These are phyloP conservation scores for Drosophila orosa DNA, from an alignment of 1,140 invertebrate species.

Conservation along the genomic window DNA sequence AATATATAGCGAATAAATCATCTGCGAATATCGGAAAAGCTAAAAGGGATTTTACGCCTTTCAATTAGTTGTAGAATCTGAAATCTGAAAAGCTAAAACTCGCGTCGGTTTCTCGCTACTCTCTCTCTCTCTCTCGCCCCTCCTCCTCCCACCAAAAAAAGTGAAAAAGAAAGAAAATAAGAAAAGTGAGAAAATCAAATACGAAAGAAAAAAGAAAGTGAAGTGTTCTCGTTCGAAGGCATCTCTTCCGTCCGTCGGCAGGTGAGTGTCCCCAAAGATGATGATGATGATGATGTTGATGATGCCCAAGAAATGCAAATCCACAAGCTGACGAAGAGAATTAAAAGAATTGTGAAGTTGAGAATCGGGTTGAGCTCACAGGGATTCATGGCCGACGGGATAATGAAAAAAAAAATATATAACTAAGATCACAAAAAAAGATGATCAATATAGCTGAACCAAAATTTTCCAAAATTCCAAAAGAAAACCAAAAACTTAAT, in stretches of 20 bases:
- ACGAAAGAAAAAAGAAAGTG: constrained; percentile 43
- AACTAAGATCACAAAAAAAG: constrained; percentile 12
- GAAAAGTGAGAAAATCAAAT: constrained; percentile 38
- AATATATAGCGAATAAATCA: too few relatives aligned
- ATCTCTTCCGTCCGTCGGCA: constrained; percentile 71
- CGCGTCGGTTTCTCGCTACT: constrained; percentile 48
- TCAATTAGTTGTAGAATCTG: constrained; percentile 47
- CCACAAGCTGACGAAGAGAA: constrained; percentile 66
- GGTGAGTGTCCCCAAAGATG: constrained; percentile 79
- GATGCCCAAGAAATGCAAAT: constrained; percentile 82
- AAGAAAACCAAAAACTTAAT: constrained; percentile 1
- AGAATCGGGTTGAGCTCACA: constrained; percentile 84
- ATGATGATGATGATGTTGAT: constrained; percentile 43
- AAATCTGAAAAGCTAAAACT: constrained; percentile 28
- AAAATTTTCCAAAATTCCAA: constrained; percentile 53
- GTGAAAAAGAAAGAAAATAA: constrained; percentile 11
- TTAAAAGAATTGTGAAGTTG: constrained; percentile 63
- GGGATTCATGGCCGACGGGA: constrained; percentile 85
- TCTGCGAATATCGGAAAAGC: constrained; percentile 84
- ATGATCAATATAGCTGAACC: constrained; percentile 13
- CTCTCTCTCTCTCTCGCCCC: not conserved
- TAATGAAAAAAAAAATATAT: constrained; percentile 43
- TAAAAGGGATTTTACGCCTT: constrained; percentile 83
- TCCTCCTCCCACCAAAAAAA: constrained; percentile 25
- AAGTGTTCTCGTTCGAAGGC: constrained; percentile 37